Evolutionary conservation across 2,113 vertebrate species (phyloP), one percentile per base, ranked within the genome.

Genomic region (Melanerpes formicivorus): DNA sequence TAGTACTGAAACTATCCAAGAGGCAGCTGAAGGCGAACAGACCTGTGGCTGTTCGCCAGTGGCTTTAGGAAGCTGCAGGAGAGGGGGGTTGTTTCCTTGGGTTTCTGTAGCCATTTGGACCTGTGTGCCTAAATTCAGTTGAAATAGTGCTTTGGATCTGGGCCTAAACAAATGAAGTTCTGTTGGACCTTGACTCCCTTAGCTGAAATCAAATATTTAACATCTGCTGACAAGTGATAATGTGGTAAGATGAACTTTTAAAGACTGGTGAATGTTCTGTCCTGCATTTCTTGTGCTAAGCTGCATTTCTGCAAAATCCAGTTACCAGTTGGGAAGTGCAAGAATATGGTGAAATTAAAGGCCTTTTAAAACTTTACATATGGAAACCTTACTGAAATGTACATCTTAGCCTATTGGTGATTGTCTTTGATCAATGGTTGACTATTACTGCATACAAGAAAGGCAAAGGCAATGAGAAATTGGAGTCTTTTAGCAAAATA

Each of bases 151-250:
- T 80, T 86, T 96, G 94, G 44, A 54, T 88, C 17, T 78, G 54
- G 9, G 73, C 75, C 89, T 89, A 70, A 95, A 79, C 21, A 96
- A 90, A 84, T 74, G 2, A 80, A 77, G 12, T 67, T 91, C 7
- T 17, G 87, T 77, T 93, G 93, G 91, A 95, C 89, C 54, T 83
- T 95, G 87, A 32, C 64, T 89, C 29, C 80, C 18, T 30, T n/a
- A n/a, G 74, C 54, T 92, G 29, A 88, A 90, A 72, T 74, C 72
- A 93, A 96, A 95, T 92, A 92, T 90, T 92, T 90, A 74, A 91
- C 46, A 42, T 73, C 56, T 71, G 79, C 42, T 89, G 80, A 18
- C 52, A 77, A 71, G 67, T 56, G 81, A 52, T 93, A 16, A 65
- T 72, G 55, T 27, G 18, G 27, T 18, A 65, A 90, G 26, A 67